A percentile compares a stretch with the other conserved stretches of the same genome.
phyloP scores from a whole-genome alignment of 2,888 invertebrate genomes.

The Ctena decussata region DNA sequence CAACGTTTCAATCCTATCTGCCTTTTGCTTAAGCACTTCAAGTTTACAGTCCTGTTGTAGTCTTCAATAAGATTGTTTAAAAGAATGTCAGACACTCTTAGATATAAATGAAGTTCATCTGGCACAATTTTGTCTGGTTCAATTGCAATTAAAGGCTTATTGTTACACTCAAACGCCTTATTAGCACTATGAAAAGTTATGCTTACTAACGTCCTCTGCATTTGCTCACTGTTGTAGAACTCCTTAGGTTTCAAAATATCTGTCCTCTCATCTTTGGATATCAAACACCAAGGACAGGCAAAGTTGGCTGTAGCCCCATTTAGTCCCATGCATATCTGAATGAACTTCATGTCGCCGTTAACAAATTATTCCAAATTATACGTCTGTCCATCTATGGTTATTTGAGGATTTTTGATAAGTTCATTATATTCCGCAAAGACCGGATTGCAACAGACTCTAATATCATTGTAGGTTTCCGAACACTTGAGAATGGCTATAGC shows the following conservation, averaged over 20 bases:
- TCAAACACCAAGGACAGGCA: constrained; percentile 29
- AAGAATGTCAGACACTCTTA: constrained; percentile 7
- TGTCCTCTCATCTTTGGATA: constrained; percentile 2
- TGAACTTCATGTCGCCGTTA: constrained; percentile 35
- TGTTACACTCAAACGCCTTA: no score
- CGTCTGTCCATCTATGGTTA: not conserved
- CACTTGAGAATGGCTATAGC: not conserved
- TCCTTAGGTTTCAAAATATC: not conserved
- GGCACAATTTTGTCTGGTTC: constrained; percentile 18
- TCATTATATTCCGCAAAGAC: not conserved
- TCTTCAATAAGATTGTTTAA: constrained; percentile 27
- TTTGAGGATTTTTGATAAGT: not conserved
- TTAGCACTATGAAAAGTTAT: no score
- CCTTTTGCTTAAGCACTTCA: not conserved
- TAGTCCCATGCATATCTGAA: constrained; percentile 19
- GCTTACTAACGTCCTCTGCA: not conserved
- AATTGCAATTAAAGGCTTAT: no score
- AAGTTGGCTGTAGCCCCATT: constrained; percentile 23
- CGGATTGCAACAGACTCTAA: not conserved
- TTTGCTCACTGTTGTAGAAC: not conserved
- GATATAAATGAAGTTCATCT: constrained; percentile 28
- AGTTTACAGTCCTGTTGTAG: constrained; percentile 11
- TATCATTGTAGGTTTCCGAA: not conserved
- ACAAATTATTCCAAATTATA: not conserved
- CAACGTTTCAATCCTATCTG: not conserved